Percentiles rank a stretch among this genome's conserved stretches.
Conservation (phyloP, 2,888 invertebrate species). For the Lasioglossum pauxillum region DNA sequence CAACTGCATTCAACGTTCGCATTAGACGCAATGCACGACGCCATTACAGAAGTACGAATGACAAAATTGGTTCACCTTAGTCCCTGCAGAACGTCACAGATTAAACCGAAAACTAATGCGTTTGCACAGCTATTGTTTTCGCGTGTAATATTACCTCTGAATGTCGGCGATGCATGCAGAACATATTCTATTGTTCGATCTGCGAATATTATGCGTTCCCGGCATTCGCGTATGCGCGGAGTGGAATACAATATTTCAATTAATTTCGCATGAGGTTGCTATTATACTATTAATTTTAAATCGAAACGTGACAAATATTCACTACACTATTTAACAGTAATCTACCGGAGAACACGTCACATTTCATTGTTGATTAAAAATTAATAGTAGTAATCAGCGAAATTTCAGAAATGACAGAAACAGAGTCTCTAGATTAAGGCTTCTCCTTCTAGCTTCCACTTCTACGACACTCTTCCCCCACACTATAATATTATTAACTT, state of each 20-base stretch:
- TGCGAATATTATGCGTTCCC: background rate
- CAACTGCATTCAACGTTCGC: constrained; percentile 34
- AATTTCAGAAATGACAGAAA: background rate
- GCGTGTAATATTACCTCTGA: background rate
- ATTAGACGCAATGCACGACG: constrained; percentile 36
- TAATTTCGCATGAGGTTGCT: background rate
- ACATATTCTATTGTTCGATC: background rate
- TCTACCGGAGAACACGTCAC: background rate
- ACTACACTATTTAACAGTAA: background rate
- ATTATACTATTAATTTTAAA: background rate
- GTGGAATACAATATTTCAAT: background rate
- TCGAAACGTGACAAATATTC: background rate
- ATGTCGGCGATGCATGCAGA: background rate
- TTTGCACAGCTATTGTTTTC: background rate
- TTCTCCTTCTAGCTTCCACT: too few species aligned
- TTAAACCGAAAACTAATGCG: constrained; percentile 46
- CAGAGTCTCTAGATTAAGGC: too few species aligned
- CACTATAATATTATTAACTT: too few species aligned
- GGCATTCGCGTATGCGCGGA: background rate
- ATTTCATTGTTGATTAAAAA: background rate
- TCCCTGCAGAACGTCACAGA: constrained; percentile 55
- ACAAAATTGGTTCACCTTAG: constrained; percentile 49
- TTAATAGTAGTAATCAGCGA: background rate
- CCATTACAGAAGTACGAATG: constrained; percentile 36
- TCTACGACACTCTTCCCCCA: too few species aligned